Evolutionary conservation across 53 echinoderm and acorn worm genomes (phyloP).

Genomic region (Patiria pectinifera): DNA sequence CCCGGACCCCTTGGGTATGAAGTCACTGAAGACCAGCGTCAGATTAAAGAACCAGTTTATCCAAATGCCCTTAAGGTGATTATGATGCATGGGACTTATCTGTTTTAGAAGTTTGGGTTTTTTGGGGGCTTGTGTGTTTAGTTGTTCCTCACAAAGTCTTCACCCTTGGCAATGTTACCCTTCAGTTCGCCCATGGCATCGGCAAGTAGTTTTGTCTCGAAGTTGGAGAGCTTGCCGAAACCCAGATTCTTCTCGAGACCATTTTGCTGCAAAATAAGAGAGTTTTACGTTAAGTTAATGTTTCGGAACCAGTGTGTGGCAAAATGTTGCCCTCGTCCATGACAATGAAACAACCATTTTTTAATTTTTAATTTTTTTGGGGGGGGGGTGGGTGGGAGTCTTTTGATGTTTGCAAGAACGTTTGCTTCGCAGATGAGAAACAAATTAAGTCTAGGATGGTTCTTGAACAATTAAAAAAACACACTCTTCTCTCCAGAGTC

Average conservation of each 20-base stretch:
- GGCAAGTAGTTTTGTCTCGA: slow-evolving; percentile 70
- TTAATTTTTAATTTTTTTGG: no score
- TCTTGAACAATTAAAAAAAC: no score
- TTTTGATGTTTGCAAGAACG: neutral
- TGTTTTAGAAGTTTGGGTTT: neutral
- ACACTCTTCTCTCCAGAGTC: no score
- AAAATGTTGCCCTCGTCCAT: neutral
- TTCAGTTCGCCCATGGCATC: slow-evolving; percentile 87
- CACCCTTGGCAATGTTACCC: slow-evolving; percentile 91
- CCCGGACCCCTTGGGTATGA: neutral
- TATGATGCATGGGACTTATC: neutral
- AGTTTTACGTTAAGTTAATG: neutral
- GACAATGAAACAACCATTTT: no score
- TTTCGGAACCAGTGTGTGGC: neutral
- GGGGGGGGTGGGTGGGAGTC: neutral
- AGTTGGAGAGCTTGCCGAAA: slow-evolving; percentile 81
- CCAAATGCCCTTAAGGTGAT: neutral
- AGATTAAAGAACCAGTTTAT: neutral
- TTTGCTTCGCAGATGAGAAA: no score
- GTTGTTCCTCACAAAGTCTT: slow-evolving; percentile 76
- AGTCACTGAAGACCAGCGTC: neutral
- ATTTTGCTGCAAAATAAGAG: slow-evolving; percentile 63
- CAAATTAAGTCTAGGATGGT: no score
- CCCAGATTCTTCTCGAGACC: slow-evolving; percentile 96
- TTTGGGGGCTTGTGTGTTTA: neutral